These are phyloP conservation scores for Cremastobaeus sp. DNA, from an alignment of 2,888 invertebrate species.

Conservation along the genomic window DNA sequence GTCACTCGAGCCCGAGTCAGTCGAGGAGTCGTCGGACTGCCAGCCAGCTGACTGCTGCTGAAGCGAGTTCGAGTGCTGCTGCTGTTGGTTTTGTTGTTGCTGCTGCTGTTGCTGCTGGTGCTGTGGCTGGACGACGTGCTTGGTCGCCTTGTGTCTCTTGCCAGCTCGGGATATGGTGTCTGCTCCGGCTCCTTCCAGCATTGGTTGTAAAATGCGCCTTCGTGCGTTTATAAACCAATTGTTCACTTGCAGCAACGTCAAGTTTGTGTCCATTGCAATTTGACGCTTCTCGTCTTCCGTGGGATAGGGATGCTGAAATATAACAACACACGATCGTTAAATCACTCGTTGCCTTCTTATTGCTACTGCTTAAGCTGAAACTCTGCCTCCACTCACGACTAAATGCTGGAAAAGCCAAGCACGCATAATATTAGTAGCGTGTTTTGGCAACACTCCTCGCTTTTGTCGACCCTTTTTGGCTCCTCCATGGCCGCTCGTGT, in stretches of 20 bases:
- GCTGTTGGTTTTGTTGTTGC: constrained; percentile 15
- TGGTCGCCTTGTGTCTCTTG: constrained; percentile 78
- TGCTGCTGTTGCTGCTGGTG: constrained; percentile 67
- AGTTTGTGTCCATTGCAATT: constrained; percentile 91
- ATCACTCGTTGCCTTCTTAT: no score
- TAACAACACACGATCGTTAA: no score
- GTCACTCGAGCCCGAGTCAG: constrained; percentile 76
- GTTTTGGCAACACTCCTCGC: constrained; percentile 95
- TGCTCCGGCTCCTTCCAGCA: constrained; percentile 87
- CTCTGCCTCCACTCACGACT: constrained; percentile 83
- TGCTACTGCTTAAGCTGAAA: no score
- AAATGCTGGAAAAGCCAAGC: constrained; percentile 98
- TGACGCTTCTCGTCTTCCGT: constrained; percentile 96
- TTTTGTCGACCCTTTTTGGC: constrained; percentile 84
- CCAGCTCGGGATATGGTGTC: constrained; percentile 73
- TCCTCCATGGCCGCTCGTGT: constrained; percentile 79
- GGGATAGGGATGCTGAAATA: constrained; percentile 92
- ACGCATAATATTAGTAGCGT: constrained; percentile 97
- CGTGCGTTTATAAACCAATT: constrained; percentile 97
- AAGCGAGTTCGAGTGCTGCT: constrained; percentile 33
- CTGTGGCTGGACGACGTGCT: constrained; percentile 71
- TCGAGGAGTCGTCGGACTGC: constrained; percentile 76
- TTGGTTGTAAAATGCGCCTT: constrained; percentile 93
- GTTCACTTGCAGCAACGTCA: constrained; percentile 93
- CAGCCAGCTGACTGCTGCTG: constrained; percentile 69